These are phyloP conservation scores for Stylophora pistillata DNA, from an alignment of 64 coral and sea anemone species.

Conservation along the genomic window DNA sequence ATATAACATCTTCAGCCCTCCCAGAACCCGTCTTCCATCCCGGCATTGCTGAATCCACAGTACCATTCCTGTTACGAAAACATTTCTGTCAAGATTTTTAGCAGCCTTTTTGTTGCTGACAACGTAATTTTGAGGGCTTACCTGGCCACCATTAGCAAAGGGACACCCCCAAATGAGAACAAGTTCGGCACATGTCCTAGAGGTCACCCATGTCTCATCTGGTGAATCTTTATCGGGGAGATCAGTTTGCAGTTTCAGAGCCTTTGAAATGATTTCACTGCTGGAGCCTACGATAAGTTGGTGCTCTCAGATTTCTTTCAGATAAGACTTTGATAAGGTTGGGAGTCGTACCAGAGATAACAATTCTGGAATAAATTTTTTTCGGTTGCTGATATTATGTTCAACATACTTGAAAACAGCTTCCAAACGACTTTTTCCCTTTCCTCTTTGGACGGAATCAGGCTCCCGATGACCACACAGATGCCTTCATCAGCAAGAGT, in stretches of 20 bases:
- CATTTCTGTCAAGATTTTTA: constrained; percentile 14
- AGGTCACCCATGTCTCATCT: constrained; percentile 27
- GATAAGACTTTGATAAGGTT: constrained; percentile 54
- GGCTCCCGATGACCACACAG: constrained; percentile 46
- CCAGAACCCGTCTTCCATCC: constrained; percentile 83
- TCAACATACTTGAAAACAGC: constrained; percentile 56
- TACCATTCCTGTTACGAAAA: constrained; percentile 79
- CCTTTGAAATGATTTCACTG: constrained; percentile 38
- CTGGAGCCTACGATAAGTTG: not conserved
- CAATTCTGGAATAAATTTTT: constrained; percentile 45
- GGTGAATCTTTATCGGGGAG: not conserved
- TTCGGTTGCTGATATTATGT: constrained; percentile 39
- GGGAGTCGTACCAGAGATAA: constrained; percentile 57
- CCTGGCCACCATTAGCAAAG: constrained; percentile 54
- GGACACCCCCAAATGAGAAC: constrained; percentile 22
- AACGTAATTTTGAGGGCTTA: constrained; percentile 11
- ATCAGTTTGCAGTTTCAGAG: not conserved
- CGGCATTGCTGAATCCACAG: constrained; percentile 83
- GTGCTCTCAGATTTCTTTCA: constrained; percentile 25
- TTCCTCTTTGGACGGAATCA: constrained; percentile 58
- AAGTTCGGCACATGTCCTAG: constrained; percentile 63
- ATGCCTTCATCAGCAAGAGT: constrained; percentile 52
- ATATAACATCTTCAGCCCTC: constrained; percentile 77
- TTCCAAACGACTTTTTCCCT: constrained; percentile 76
- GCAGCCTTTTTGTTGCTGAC: constrained; percentile 34